A percentile compares a stretch with the other conserved stretches of the same genome.
Evolutionary conservation across 1,140 invertebrate genomes (phyloP).

Genomic region (Ceratoteleas bidentatus): DNA sequence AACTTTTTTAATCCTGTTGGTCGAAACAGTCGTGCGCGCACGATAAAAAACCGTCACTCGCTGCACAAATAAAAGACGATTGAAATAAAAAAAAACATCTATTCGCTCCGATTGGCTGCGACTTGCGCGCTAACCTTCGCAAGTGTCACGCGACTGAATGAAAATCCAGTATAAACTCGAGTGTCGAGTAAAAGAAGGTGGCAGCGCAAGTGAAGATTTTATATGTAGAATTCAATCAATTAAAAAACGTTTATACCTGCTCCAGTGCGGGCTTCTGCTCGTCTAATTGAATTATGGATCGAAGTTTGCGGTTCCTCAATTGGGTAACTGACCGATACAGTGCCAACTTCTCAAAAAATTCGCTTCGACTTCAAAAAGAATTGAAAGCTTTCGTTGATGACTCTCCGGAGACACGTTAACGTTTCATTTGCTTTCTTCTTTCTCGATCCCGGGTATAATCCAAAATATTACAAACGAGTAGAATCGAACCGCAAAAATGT

Average conservation of each 20-base stretch:
- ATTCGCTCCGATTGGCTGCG: slow-evolving; percentile 13
- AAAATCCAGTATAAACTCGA: neutral
- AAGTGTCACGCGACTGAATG: slow-evolving; percentile 5
- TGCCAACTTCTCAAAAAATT: slow-evolving; percentile 35
- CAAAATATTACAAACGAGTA: neutral
- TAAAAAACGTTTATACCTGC: slow-evolving; percentile 27
- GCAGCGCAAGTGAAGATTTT: slow-evolving; percentile 9
- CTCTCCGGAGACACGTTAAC: slow-evolving; percentile 8
- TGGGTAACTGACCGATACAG: slow-evolving; percentile 15
- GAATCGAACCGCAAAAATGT: slow-evolving; percentile 9
- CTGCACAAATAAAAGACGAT: slow-evolving; percentile 18
- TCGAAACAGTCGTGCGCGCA: slow-evolving; percentile 21
- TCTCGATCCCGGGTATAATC: neutral
- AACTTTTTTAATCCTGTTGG: slow-evolving; percentile 34
- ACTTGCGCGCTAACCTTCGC: neutral
- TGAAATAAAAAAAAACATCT: slow-evolving; percentile 24
- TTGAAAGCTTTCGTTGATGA: slow-evolving; percentile 13
- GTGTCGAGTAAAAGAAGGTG: neutral
- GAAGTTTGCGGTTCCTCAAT: slow-evolving; percentile 6
- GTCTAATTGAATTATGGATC: slow-evolving; percentile 26
- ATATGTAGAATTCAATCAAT: slow-evolving; percentile 34
- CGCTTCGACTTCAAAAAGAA: slow-evolving; percentile 15
- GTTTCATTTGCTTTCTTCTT: neutral
- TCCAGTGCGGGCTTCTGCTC: neutral
- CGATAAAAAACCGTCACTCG: slow-evolving; percentile 21